phyloP scores from a whole-genome alignment of 1,140 invertebrate genomes.

The Berghia stephanieae region DNA sequence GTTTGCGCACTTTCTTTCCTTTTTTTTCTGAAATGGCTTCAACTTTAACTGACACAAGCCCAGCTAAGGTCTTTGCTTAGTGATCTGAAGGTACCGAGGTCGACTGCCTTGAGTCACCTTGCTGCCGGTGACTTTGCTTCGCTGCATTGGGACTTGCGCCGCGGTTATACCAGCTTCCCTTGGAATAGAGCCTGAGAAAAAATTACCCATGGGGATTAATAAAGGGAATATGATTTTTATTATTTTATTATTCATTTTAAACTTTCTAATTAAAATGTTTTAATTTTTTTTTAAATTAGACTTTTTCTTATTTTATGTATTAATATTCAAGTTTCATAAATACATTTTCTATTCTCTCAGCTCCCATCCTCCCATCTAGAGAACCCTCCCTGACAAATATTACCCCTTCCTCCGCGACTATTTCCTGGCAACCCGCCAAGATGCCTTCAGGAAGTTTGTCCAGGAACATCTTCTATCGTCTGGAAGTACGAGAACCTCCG shows the following conservation, averaged over 20 bases:
- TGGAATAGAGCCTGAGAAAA: no score
- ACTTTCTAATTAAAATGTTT: neutral
- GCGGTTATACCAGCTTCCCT: no score
- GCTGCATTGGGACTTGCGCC: no score
- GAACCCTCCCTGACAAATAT: slow-evolving; percentile 51
- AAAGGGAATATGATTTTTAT: no score
- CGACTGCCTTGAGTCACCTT: no score
- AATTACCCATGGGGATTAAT: no score
- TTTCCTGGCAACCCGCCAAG: slow-evolving; percentile 49
- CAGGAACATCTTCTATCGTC: slow-evolving; percentile 38
- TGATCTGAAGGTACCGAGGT: no score
- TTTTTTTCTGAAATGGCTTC: neutral
- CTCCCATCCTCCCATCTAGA: slow-evolving; percentile 40
- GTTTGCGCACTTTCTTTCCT: slow-evolving; percentile 17
- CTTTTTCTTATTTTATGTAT: neutral
- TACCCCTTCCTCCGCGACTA: slow-evolving; percentile 40
- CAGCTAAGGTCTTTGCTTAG: no score
- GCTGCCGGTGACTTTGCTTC: no score
- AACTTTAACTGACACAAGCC: neutral
- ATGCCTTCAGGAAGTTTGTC: slow-evolving; percentile 30
- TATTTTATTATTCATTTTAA: neutral
- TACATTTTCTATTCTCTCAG: slow-evolving; percentile 41
- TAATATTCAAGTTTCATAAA: no score
- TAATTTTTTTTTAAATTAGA: neutral
- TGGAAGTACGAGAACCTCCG: slow-evolving; percentile 54